Base-by-base conservation (phyloP, 2,888 invertebrate species). In the Patella pellucida region DNA sequence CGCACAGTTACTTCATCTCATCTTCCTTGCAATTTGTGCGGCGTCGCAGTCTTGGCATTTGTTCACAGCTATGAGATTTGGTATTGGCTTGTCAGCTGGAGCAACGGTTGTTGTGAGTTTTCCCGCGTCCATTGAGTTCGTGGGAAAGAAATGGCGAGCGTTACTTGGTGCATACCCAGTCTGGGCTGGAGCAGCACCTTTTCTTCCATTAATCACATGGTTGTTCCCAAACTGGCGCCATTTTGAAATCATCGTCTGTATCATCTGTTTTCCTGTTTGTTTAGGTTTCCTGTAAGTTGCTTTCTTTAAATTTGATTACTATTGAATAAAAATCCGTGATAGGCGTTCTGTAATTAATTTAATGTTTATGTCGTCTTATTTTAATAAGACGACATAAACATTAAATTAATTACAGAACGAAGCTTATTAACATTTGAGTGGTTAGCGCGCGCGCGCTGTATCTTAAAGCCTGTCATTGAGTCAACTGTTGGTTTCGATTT, bases 101-200 rank as follows among this genome's bases (percentile, higher is more conserved):
- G 80, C 76, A 54, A 69, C 76, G 15, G 23, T 80, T 15, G 71
- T 73, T 12, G 72, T 73, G 14, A 77, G 71, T 16, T 80, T 76
- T 62, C 52, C 76, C 15, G 72, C 76, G 19, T 76, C 81, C 2
- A 72, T 78, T 56, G 81, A 82, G 69, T 80, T 80, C 54, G 72
- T 82, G 14, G 73, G 74, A 14, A 52, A 56, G 14, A 69, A 71
- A 69, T 78, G 78, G 75, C 73, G 81, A 1, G 76, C 74, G 1
- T 16, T 79, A n/a, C 41, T 75, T 23, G 77, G 75, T 5, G 56
- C 76, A 4, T 51, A 79, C 3, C 79, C 78, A 11, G 69, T 79
- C 62, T 82, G 80, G 80, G 76, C 75, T 31, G 14, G 79, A 23
- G 81, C 80, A 0, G 72, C 73, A n/a, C 72, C 72, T 52, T 71